Conservation (phyloP, 2,888 invertebrate species). For the Melitaea athalia region DNA sequence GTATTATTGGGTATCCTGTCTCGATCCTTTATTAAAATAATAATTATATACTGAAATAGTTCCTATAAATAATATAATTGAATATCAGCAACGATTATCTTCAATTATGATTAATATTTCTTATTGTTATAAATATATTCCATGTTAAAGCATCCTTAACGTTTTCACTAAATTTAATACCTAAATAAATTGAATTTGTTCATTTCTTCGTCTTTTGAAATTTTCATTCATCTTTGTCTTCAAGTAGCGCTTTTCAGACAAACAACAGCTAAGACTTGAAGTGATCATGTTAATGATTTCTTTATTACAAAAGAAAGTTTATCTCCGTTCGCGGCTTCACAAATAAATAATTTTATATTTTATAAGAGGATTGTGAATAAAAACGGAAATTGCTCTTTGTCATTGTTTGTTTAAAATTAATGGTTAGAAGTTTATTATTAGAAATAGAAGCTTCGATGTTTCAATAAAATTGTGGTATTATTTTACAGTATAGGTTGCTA, state of each 20-base stretch:
- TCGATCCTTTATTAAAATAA: too few species aligned
- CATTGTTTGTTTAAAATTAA: neutral
- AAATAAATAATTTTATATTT: slow-evolving; percentile 3
- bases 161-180: neutral
- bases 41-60: too few species aligned
- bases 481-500: too few species aligned
- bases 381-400: neutral
- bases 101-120: too few species aligned
- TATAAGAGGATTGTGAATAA: neutral
- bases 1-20: too few species aligned
- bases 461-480: too few species aligned
- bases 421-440: neutral
- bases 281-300: slow-evolving; percentile 5
- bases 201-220: neutral
- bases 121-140: too few species aligned
- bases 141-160: too few species aligned
- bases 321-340: neutral
- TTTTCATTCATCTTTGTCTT: neutral
- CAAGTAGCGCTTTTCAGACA: neutral
- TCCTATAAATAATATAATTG: too few species aligned
- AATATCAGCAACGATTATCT: too few species aligned
- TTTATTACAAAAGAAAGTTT: slow-evolving; percentile 11
- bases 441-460: too few species aligned
- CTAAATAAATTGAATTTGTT: neutral
- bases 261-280: slow-evolving; percentile 4